These are phyloP conservation scores for Rhodinocichla rosea DNA, from an alignment of 2,113 vertebrate species.

Conservation along the genomic window DNA sequence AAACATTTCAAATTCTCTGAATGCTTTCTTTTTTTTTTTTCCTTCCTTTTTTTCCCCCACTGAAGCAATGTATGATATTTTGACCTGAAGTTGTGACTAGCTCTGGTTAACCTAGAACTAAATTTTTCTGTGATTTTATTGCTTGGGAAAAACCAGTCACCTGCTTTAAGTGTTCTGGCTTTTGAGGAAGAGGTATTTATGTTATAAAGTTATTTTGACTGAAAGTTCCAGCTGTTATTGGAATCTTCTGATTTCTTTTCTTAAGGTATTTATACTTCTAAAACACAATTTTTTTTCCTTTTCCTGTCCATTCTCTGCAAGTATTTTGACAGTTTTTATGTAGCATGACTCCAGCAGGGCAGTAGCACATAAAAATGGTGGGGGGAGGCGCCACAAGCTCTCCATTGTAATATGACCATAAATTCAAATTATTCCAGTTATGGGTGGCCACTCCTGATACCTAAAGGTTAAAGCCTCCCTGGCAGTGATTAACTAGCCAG, in stretches of 20 bases:
- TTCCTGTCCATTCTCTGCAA: not conserved
- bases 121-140: not conserved
- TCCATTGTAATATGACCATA: not conserved
- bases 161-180: not conserved
- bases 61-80: not conserved
- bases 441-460: not conserved
- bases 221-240: not conserved
- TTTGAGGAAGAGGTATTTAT: not conserved
- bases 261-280: not conserved
- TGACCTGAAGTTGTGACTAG: not conserved
- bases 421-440: not conserved
- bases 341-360: not conserved
- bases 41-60: no score
- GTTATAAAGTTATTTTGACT: not conserved
- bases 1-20: not conserved
- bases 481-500: not conserved
- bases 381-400: not conserved
- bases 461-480: constrained; percentile 20
- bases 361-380: not conserved
- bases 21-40: not conserved
- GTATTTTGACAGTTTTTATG: not conserved
- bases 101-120: not conserved
- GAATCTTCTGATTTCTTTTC: not conserved
- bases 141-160: not conserved
- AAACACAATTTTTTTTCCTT: not conserved